A percentile compares a stretch with the other conserved stretches of the same genome.
Evolutionary conservation across 1,140 invertebrate species (phyloP).

Genomic region (Drosophila subobscura): DNA sequence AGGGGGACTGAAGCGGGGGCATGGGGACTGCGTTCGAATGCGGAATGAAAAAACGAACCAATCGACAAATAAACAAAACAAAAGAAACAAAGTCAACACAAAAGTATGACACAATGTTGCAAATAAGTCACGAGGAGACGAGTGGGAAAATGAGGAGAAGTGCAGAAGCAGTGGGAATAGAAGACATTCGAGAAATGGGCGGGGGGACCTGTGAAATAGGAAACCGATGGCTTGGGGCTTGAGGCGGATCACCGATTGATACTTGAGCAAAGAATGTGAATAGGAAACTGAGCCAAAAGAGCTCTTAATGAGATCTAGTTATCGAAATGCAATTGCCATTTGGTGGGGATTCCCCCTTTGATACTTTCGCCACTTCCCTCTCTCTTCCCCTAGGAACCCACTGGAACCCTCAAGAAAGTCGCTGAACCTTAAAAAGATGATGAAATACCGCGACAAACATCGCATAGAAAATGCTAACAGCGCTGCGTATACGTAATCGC

Average conservation of each 20-base stretch:
- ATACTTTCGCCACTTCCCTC: too few relatives aligned
- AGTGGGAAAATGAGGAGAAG: background rate
- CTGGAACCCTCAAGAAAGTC: constrained; percentile 9
- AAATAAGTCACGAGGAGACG: constrained; percentile 4
- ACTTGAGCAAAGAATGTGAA: constrained; percentile 5
- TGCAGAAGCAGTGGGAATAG: constrained; percentile 1
- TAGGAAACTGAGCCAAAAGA: constrained; percentile 12
- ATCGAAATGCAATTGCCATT: too few relatives aligned
- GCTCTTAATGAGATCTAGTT: constrained; percentile 1
- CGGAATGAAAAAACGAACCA: constrained; percentile 51
- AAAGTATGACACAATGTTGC: constrained; percentile 80
- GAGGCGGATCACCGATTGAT: constrained; percentile 7
- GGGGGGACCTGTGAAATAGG: background rate
- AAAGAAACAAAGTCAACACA: constrained; percentile 64
- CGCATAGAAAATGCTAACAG: constrained; percentile 12
- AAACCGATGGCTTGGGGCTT: too few relatives aligned
- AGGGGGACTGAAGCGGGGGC: constrained; percentile 8
- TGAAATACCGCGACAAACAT: constrained; percentile 33
- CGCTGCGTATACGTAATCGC: constrained; percentile 45
- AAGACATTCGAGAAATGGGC: background rate
- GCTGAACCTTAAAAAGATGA: constrained; percentile 21
- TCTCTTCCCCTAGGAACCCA: too few relatives aligned
- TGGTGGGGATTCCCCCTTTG: too few relatives aligned
- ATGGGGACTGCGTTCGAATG: constrained; percentile 29
- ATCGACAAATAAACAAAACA: constrained; percentile 67